Percentiles rank a stretch among this genome's conserved stretches.
phyloP scores from a whole-genome alignment of 2,797 vertebrate species.

The Arctocebus calabarensis region DNA sequence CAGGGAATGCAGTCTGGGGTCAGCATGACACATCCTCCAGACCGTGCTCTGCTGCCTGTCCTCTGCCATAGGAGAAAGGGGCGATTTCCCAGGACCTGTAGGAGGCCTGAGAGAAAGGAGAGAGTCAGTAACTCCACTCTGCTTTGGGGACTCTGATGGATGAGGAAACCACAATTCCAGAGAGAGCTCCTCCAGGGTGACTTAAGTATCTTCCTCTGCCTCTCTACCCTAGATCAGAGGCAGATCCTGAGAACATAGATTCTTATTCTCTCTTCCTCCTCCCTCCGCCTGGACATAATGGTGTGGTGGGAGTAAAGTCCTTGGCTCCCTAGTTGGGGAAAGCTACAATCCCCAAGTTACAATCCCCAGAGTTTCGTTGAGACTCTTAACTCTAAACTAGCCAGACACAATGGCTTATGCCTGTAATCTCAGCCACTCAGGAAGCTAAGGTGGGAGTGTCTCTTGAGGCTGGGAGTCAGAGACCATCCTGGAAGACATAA shows the following conservation, averaged over 20 bases:
- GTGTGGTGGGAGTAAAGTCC: background rate
- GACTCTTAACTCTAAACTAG: constrained; percentile 22
- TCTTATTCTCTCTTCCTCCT: background rate
- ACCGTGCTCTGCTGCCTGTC: background rate
- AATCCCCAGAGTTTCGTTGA: too few species aligned
- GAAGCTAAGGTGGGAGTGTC: background rate
- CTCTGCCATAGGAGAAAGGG: background rate
- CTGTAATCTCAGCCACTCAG: background rate
- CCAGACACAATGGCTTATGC: background rate
- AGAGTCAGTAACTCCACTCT: background rate
- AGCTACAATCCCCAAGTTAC: background rate
- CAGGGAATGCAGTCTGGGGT: background rate
- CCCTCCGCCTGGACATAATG: background rate
- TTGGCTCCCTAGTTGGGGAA: background rate
- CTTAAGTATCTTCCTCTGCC: background rate
- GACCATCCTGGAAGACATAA: background rate
- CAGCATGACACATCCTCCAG: background rate
- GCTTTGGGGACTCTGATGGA: background rate
- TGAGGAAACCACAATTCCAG: background rate
- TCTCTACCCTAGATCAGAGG: background rate
- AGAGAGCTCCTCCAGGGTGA: background rate
- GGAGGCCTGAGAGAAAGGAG: background rate
- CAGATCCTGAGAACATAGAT: background rate
- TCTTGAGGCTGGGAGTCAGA: background rate
- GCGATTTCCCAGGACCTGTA: background rate